Conservation (phyloP, 2,888 invertebrate species). For the Troides oblongomaculatus region DNA sequence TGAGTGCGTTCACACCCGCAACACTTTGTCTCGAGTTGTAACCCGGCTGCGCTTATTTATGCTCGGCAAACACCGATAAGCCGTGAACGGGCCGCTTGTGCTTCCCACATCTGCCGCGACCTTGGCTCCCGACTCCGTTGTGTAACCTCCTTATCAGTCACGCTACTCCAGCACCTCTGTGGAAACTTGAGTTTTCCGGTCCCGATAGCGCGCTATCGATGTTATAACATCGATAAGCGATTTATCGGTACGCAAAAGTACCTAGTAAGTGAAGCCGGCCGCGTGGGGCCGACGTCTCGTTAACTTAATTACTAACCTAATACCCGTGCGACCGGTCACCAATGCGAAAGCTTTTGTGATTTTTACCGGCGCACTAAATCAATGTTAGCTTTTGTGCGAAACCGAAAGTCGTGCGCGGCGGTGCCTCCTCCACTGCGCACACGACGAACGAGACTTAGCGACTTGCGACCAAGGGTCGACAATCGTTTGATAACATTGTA, state of each 20-base stretch:
- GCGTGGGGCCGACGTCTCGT: conserved; percentile 59
- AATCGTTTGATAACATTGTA: conserved; percentile 30
- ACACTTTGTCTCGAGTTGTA: conserved; percentile 35
- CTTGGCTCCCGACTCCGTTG: conserved; percentile 72
- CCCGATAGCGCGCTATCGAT: conserved; percentile 47
- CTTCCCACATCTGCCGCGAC: conserved; percentile 78
- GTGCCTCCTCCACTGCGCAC: neutral
- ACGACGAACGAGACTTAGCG: neutral
- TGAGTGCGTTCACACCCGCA: conserved; percentile 71
- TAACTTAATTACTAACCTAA: conserved; percentile 69
- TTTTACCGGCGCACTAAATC: conserved; percentile 60
- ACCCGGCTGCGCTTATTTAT: conserved; percentile 64
- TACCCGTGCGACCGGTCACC: conserved; percentile 58
- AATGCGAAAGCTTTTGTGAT: conserved; percentile 44
- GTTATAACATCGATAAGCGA: conserved; percentile 30
- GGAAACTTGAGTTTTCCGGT: conserved; percentile 73
- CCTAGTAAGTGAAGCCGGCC: conserved; percentile 42
- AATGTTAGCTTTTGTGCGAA: conserved; percentile 65
- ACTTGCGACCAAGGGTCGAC: neutral
- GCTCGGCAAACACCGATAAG: conserved; percentile 73
- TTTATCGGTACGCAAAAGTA: conserved; percentile 42
- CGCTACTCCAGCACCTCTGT: conserved; percentile 59
- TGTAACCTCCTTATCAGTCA: conserved; percentile 76
- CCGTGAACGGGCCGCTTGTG: conserved; percentile 69
- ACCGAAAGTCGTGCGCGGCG: conserved; percentile 73